These are phyloP conservation scores for Carpatolechia fugitivella DNA, from an alignment of 2,888 invertebrate species.

Conservation along the genomic window DNA sequence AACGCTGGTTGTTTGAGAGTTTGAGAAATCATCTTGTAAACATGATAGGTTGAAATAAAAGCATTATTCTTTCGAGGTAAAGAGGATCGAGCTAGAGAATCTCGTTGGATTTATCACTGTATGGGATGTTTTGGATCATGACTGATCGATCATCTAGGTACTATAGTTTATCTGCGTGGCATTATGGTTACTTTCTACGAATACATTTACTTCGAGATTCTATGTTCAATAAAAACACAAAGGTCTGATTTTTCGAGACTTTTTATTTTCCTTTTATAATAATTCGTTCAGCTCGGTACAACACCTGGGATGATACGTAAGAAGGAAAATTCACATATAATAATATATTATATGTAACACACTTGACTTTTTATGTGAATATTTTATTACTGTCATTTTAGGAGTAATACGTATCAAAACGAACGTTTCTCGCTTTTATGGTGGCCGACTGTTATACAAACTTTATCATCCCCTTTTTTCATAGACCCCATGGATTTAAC, in stretches of 20 bases:
- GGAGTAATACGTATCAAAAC: too few relatives aligned
- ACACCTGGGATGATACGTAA: neutral
- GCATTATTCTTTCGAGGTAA: neutral
- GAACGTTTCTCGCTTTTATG: too few relatives aligned
- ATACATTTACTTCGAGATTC: neutral
- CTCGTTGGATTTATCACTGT: neutral
- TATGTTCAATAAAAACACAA: neutral
- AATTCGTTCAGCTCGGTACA: neutral
- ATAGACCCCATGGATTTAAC: too few relatives aligned
- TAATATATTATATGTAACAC: too few relatives aligned
- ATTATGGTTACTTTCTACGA: too few relatives aligned
- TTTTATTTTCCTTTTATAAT: neutral
- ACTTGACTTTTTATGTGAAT: too few relatives aligned
- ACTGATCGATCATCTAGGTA: too few relatives aligned
- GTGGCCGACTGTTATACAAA: too few relatives aligned
- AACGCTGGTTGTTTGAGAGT: conserved; percentile 2
- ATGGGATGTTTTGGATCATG: too few relatives aligned
- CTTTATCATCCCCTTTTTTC: too few relatives aligned
- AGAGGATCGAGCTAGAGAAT: neutral
- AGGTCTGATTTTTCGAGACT: neutral
- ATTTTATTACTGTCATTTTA: too few relatives aligned
- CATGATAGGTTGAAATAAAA: conserved; percentile 3
- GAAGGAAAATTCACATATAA: neutral
- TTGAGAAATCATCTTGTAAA: conserved; percentile 6
- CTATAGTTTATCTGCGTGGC: too few relatives aligned